These are phyloP conservation scores for Drosophila infuscata DNA, from an alignment of 2,888 invertebrate species.

Conservation along the genomic window DNA sequence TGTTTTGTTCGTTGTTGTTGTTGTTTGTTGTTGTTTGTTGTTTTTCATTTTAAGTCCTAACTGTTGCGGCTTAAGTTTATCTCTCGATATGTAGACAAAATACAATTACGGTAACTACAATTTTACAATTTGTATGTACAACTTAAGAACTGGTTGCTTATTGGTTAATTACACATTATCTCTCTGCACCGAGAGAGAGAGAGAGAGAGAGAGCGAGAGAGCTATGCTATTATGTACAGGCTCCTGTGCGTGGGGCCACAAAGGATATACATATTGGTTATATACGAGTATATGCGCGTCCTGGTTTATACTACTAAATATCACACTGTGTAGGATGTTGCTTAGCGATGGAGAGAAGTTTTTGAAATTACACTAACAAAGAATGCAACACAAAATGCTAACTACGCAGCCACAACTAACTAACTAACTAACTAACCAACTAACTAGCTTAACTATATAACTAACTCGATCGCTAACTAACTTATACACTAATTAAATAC, in stretches of 20 bases:
- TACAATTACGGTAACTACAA: slow-evolving; percentile 74
- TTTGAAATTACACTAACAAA: slow-evolving; percentile 64
- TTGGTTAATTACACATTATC: not conserved
- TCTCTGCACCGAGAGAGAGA: not conserved
- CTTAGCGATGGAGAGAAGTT: slow-evolving; percentile 66
- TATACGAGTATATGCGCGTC: slow-evolving; percentile 57
- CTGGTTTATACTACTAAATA: slow-evolving; percentile 83
- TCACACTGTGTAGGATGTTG: slow-evolving; percentile 85
- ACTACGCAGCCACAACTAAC: slow-evolving; percentile 50
- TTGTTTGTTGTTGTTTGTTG: slow-evolving; percentile 10
- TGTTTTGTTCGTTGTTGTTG: slow-evolving; percentile 12
- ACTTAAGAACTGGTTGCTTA: slow-evolving; percentile 43
- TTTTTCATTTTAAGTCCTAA: slow-evolving; percentile 33
- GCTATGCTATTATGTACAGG: slow-evolving; percentile 52
- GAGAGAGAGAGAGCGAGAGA: slow-evolving; percentile 3
- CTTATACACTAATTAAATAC: slow-evolving; percentile 39
- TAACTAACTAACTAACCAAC: slow-evolving; percentile 25
- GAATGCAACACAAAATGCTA: slow-evolving; percentile 60
- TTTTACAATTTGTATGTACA: slow-evolving; percentile 70
- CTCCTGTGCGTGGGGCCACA: slow-evolving; percentile 48
- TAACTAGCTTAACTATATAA: slow-evolving; percentile 30
- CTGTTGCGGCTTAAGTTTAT: slow-evolving; percentile 41
- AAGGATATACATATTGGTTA: slow-evolving; percentile 24
- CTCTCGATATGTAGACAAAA: slow-evolving; percentile 56
- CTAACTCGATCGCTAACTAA: slow-evolving; percentile 30